These are phyloP conservation scores for Perizoma flavofasciatum DNA, from an alignment of 2,888 invertebrate species.

Conservation along the genomic window DNA sequence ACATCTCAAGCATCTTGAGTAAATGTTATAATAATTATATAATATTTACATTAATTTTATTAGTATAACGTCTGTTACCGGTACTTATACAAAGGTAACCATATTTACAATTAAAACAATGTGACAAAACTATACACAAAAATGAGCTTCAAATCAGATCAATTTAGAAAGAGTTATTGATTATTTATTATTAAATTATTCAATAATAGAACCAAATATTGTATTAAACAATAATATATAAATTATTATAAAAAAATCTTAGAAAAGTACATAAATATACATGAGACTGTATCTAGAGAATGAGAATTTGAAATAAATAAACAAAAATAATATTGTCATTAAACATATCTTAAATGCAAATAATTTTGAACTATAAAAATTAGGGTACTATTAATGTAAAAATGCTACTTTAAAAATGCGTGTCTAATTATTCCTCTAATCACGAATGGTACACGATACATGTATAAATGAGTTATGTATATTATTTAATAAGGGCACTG, in stretches of 20 bases:
- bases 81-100: conserved; percentile 41
- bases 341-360: conserved; percentile 35
- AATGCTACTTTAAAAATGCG: conserved; percentile 68
- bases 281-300: background rate
- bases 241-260: conserved; percentile 13
- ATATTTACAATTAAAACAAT: conserved; percentile 37
- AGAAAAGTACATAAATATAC: conserved; percentile 1
- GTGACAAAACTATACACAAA: conserved; percentile 33
- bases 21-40: conserved; percentile 56
- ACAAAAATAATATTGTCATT: background rate
- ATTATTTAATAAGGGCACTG: conserved; percentile 42
- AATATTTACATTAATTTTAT: conserved; percentile 64
- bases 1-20: conserved; percentile 62
- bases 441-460: conserved; percentile 41
- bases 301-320: background rate
- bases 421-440: conserved; percentile 47
- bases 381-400: conserved; percentile 45
- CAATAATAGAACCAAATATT: conserved; percentile 25
- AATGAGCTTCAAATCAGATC: conserved; percentile 41
- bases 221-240: conserved; percentile 4
- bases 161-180: conserved; percentile 25
- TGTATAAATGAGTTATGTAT: conserved; percentile 54
- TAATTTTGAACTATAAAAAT: conserved; percentile 54
- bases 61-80: conserved; percentile 41
- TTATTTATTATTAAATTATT: conserved; percentile 16